Base-by-base conservation (phyloP, 2,113 vertebrate species). In the Acrocephalus arundinaceus region DNA sequence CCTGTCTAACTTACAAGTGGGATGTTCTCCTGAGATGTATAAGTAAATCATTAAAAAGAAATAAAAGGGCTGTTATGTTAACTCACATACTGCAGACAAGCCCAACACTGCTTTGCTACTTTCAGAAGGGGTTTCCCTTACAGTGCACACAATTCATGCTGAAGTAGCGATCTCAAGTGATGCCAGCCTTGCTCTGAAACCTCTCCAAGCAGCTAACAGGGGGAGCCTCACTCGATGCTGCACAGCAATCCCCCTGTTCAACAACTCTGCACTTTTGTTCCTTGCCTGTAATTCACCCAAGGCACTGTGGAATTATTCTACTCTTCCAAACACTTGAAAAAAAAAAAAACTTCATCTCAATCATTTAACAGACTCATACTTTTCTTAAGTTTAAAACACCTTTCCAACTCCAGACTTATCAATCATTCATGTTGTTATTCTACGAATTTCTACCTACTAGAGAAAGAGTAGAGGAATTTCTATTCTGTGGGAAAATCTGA, bases 341-440 rank as follows among this genome's bases (percentile, higher is more conserved):
- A 90, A 90, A 90, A 37, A n/a, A 81, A 46, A 68, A 49, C 23
- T 66, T 70, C 24, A 63, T n/a, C 90, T 88, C 85, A 71, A 92
- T 84, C 65, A 74, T 61, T 82, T 84, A 68, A 87, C 35, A 75
- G 57, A 81, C 25, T 8, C 3, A 0, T 68, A 57, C 85, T 90
- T 84, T 33, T 58, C 75, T 48, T 25, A 27, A 55, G 59, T 93
- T 91, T 82, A 74, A 89, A 51, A 78, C 67, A 74, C 68, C 51
- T 80, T 85, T 84, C 55, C 13, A 49, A 7, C 73, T 88, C 61
- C 73, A 94, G 61, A 49, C 57, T 94, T 74, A 88, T 86, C 92
- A 94, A 93, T 96, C 88, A 93, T 96, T 94, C 68, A 90, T 95
- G 68, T 7, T 90, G 93, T 84, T 96, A 88, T 93, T 91, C 87